A percentile compares a stretch with the other conserved stretches of the same genome.
phyloP scores from a whole-genome alignment of 2,888 invertebrate genomes.

The Thumatha senex region DNA sequence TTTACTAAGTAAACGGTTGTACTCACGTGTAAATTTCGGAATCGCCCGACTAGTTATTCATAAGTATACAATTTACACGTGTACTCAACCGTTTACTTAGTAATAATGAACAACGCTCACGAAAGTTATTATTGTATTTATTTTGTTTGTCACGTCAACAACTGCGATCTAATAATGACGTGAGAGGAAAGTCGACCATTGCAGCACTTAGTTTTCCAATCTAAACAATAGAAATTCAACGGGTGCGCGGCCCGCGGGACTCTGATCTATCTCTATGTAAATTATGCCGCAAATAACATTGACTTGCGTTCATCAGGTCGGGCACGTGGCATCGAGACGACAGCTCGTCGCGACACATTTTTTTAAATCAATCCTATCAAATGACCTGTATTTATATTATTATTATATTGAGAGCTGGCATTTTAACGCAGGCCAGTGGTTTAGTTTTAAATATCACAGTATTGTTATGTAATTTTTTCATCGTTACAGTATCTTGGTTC shows the following conservation, averaged over 20 bases:
- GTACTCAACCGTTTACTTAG: too few species aligned
- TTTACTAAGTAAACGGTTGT: too few species aligned
- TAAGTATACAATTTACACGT: too few species aligned
- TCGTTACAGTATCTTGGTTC: too few species aligned
- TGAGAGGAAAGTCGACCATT: conserved; percentile 73
- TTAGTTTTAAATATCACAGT: conserved; percentile 10
- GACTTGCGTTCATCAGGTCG: conserved; percentile 71
- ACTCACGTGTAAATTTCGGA: too few species aligned
- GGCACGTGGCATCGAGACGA: conserved; percentile 51
- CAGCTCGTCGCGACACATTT: conserved; percentile 38
- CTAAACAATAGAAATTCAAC: conserved; percentile 83
- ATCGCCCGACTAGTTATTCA: too few species aligned
- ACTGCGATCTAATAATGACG: conserved; percentile 72
- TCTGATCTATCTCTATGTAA: conserved; percentile 81
- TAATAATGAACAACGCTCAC: too few species aligned
- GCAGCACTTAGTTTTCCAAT: conserved; percentile 81
- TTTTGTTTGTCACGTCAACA: conserved; percentile 38
- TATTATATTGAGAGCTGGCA: conserved; percentile 23
- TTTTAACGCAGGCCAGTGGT: conserved; percentile 40
- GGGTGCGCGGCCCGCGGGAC: conserved; percentile 78
- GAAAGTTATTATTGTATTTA: too few species aligned
- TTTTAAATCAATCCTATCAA: conserved; percentile 38
- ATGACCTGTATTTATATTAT: conserved; percentile 18
- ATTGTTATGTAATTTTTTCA: too few species aligned
- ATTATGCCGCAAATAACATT: conserved; percentile 78